These are phyloP conservation scores for Novumbra hubbsi DNA, from an alignment of 2,797 vertebrate species.

Conservation along the genomic window DNA sequence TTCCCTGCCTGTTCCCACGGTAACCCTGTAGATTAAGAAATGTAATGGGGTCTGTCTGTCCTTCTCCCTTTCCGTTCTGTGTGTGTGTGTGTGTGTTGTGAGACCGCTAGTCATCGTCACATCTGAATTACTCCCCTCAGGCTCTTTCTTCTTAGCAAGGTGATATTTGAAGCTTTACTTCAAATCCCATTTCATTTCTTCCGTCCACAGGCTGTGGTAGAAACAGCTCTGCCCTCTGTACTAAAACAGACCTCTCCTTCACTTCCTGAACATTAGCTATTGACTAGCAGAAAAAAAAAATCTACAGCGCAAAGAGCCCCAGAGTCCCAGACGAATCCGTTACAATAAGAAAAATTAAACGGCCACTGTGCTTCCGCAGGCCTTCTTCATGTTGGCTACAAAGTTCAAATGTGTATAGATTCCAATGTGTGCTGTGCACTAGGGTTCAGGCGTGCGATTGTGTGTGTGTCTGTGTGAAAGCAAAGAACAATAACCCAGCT, in stretches of 20 bases:
- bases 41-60: neutral
- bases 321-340: neutral
- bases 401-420: neutral
- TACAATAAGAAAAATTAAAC: neutral
- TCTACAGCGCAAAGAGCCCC: neutral
- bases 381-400: neutral
- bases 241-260: neutral
- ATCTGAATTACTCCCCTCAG: neutral
- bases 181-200: neutral
- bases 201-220: neutral
- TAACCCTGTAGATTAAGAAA: no score
- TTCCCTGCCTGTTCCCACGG: no score
- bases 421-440: neutral
- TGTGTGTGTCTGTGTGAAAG: slow-evolving; percentile 19
- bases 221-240: neutral
- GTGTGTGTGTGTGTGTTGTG: neutral
- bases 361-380: neutral
- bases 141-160: neutral
- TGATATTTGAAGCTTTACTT: neutral
- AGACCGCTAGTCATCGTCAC: neutral
- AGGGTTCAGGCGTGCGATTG: neutral
- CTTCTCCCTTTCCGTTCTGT: neutral
- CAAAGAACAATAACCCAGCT: no score
- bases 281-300: neutral
- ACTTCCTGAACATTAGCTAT: neutral